Conservation (phyloP, 1,140 invertebrate species). For the Reticulitermes speratus region DNA sequence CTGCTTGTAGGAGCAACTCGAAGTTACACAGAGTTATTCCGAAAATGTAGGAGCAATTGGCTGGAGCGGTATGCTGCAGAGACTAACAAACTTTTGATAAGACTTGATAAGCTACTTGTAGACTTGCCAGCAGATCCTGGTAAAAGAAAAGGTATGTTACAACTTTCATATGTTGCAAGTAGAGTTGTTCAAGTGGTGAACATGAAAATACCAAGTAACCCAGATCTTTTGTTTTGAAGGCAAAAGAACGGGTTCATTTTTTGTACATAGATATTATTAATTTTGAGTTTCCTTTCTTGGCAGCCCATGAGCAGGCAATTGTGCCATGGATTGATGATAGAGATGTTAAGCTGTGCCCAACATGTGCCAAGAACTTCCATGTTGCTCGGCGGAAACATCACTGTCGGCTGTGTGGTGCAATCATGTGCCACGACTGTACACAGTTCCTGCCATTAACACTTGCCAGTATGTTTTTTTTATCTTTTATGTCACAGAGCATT, state of each 20-base stretch:
- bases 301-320: conserved; percentile 72
- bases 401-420: conserved; percentile 91
- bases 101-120: conserved; percentile 86
- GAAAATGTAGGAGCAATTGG: conserved; percentile 65
- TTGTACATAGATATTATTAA: too few relatives aligned
- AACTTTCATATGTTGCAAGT: background rate
- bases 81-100: conserved; percentile 93
- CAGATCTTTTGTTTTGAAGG: too few relatives aligned
- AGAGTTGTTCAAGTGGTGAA: too few relatives aligned
- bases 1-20: conserved; percentile 57
- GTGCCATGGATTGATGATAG: conserved; percentile 93
- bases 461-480: conserved; percentile 63
- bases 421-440: conserved; percentile 94
- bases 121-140: conserved; percentile 78
- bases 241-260: too few relatives aligned
- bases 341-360: conserved; percentile 86
- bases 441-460: conserved; percentile 78
- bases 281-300: conserved; percentile 30
- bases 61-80: conserved; percentile 88
- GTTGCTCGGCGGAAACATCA: conserved; percentile 90
- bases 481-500: too few relatives aligned
- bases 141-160: conserved; percentile 72
- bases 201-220: too few relatives aligned
- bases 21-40: conserved; percentile 77
- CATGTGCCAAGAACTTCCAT: conserved; percentile 86